Conservation (phyloP, 2,888 invertebrate species). For the Habroteleia sp. region DNA sequence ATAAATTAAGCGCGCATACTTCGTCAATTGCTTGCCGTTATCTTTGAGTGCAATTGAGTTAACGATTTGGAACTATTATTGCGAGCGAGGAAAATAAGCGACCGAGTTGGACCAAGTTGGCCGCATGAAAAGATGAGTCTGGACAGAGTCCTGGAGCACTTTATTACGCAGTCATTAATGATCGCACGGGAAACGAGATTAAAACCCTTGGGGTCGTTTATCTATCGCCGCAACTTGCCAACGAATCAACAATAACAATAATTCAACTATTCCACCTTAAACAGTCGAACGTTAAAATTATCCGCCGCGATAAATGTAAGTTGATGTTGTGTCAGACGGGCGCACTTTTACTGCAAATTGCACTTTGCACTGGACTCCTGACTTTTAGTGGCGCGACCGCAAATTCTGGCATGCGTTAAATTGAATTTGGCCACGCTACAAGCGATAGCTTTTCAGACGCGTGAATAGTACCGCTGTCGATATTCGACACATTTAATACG, state of each 20-base stretch:
- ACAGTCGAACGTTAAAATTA: constrained; percentile 36
- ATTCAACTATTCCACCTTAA: constrained; percentile 19
- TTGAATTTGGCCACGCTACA: constrained; percentile 58
- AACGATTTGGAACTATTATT: constrained; percentile 28
- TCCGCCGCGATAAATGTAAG: constrained; percentile 41
- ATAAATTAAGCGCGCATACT: constrained; percentile 40
- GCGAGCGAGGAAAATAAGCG: constrained; percentile 29
- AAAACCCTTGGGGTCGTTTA: constrained; percentile 21
- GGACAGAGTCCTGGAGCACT: constrained; percentile 13
- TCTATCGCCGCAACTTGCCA: constrained; percentile 4
- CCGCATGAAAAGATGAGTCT: constrained; percentile 14
- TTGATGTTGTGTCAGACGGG: constrained; percentile 27
- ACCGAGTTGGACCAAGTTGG: constrained; percentile 12
- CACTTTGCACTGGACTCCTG: constrained; percentile 52
- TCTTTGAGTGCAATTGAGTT: constrained; percentile 35
- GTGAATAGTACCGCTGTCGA: constrained; percentile 47
- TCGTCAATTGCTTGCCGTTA: constrained; percentile 31
- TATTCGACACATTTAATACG: constrained; percentile 34
- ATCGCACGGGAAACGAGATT: constrained; percentile 27
- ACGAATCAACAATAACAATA: constrained; percentile 31
- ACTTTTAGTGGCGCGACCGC: constrained; percentile 55
- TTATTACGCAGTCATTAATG: constrained; percentile 32
- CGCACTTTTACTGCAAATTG: constrained; percentile 53
- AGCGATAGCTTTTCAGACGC: constrained; percentile 52
- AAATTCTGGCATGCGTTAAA: constrained; percentile 61